Conservation (phyloP, 2,113 vertebrate species). For the Carassius carassius region DNA sequence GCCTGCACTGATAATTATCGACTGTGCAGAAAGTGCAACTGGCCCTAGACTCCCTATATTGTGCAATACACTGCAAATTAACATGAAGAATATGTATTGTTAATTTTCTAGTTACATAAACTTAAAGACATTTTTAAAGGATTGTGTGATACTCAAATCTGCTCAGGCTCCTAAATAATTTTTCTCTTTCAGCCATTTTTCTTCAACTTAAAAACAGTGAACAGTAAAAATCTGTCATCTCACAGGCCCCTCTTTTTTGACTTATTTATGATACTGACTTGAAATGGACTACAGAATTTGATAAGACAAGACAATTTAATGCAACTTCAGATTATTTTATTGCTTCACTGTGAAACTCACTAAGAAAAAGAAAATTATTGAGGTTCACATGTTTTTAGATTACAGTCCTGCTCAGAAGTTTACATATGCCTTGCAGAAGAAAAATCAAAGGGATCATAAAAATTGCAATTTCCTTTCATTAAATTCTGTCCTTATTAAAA, state of each 20-base stretch:
- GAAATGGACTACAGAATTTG: slow-evolving; percentile 65
- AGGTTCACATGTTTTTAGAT: not conserved
- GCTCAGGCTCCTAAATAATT: slow-evolving; percentile 39
- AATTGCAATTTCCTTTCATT: not conserved
- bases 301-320: slow-evolving; percentile 63
- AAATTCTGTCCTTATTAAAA: not conserved
- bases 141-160: not conserved
- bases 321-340: slow-evolving; percentile 50
- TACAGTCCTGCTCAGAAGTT: not conserved
- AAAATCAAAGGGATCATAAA: not conserved
- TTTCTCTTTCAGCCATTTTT: slow-evolving; percentile 30
- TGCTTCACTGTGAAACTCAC: slow-evolving; percentile 18
- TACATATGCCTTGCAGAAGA: not conserved
- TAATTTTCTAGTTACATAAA: slow-evolving; percentile 7
- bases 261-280: slow-evolving; percentile 69
- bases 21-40: not conserved
- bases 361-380: not conserved
- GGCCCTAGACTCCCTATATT: too few relatives aligned
- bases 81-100: too few relatives aligned
- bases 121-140: not conserved
- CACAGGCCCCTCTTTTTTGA: slow-evolving; percentile 53
- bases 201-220: slow-evolving; percentile 24
- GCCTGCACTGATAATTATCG: not conserved
- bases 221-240: slow-evolving; percentile 55
- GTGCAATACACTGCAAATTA: too few relatives aligned